Percentiles rank a stretch among this genome's conserved stretches.
These are phyloP conservation scores for Strigops habroptila DNA, from an alignment of 2,113 vertebrate species.

Conservation along the genomic window DNA sequence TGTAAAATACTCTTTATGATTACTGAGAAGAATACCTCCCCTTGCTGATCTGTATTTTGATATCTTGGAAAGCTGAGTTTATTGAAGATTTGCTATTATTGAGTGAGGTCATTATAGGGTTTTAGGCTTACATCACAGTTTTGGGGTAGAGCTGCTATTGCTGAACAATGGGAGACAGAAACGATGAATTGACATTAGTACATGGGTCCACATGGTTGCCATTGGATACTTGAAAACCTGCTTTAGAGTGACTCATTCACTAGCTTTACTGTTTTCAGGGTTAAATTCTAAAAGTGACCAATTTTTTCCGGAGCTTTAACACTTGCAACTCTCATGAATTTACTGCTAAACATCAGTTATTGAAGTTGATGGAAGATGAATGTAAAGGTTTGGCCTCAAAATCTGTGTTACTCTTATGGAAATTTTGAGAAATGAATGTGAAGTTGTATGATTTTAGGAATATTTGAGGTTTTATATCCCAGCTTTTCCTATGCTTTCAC, in stretches of 20 bases:
- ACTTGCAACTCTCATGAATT: slow-evolving; percentile 22
- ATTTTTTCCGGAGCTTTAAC: slow-evolving; percentile 10
- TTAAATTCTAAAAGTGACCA: neutral
- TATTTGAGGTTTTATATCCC: neutral
- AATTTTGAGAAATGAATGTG: neutral
- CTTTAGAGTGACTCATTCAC: neutral
- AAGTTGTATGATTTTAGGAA: neutral
- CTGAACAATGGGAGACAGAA: neutral
- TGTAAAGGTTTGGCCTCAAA: slow-evolving; percentile 18
- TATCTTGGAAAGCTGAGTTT: slow-evolving; percentile 24
- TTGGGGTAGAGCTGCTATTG: neutral
- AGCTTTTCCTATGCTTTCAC: neutral
- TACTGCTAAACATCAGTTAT: slow-evolving; percentile 4
- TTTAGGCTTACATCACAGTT: neutral
- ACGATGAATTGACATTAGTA: neutral
- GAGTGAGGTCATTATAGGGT: neutral
- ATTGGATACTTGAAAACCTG: slow-evolving; percentile 3
- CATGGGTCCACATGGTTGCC: neutral
- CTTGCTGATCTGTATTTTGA: neutral
- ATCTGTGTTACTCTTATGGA: neutral
- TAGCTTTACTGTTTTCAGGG: neutral
- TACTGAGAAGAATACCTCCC: neutral
- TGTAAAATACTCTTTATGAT: neutral
- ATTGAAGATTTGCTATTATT: neutral
- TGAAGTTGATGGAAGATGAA: slow-evolving; percentile 33